These are phyloP conservation scores for Cherax quadricarinatus DNA, from an alignment of 1,140 invertebrate genomes.

Conservation along the genomic window DNA sequence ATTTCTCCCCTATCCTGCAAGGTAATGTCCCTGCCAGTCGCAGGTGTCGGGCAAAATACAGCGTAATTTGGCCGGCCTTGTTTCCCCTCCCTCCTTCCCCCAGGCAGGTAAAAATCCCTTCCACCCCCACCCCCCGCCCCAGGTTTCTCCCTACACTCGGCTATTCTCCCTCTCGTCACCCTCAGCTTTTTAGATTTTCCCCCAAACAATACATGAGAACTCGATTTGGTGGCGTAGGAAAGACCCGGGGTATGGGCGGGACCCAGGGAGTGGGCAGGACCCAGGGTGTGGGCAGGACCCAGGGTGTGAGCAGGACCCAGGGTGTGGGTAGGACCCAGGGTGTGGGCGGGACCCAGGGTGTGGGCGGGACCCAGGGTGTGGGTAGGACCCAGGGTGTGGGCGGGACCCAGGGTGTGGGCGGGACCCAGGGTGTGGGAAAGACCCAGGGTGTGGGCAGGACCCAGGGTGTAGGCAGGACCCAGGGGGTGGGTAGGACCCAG, in stretches of 20 bases:
- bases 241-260: neutral
- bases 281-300: too few species aligned
- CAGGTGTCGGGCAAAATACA: neutral
- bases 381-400: too few species aligned
- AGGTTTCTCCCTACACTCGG: neutral
- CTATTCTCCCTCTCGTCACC: neutral
- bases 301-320: too few species aligned
- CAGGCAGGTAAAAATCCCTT: neutral
- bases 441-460: too few species aligned
- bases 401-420: too few species aligned
- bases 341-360: too few species aligned
- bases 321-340: too few species aligned
- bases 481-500: too few species aligned
- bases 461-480: too few species aligned
- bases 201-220: slow-evolving; percentile 6
- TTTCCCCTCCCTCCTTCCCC: neutral
- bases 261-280: too few species aligned
- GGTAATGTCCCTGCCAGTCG: neutral
- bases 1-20: neutral
- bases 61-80: neutral
- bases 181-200: slow-evolving; percentile 2
- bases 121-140: neutral
- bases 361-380: too few species aligned
- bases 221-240: neutral
- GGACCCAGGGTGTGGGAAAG: too few species aligned